Percentiles rank a stretch among this genome's conserved stretches.
phyloP scores from a whole-genome alignment of 2,797 vertebrate species.

The Sebastes kiyomatsui region DNA sequence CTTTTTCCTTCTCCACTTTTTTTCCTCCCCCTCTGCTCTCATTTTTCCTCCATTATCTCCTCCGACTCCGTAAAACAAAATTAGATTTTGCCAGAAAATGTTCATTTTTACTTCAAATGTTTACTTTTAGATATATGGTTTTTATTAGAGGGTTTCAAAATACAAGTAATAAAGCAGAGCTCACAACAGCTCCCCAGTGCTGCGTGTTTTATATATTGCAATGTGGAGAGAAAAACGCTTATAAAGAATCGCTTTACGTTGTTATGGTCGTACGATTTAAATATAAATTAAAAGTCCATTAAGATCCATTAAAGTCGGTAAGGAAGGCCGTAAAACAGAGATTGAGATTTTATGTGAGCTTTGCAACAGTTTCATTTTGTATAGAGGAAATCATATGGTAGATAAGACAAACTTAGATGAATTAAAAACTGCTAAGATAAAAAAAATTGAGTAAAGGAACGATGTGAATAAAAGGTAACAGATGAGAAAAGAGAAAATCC shows the following conservation, averaged over 20 bases:
- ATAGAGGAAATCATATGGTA: neutral
- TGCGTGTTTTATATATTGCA: neutral
- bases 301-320: constrained; percentile 27
- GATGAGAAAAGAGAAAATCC: neutral
- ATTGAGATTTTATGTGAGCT: constrained; percentile 12
- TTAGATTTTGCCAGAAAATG: constrained; percentile 13
- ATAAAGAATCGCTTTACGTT: constrained; percentile 4
- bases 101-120: constrained; percentile 2
- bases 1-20: neutral
- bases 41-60: constrained; percentile 21
- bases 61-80: constrained; percentile 5
- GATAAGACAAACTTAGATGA: neutral
- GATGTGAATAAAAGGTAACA: neutral
- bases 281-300: constrained; percentile 25
- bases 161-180: constrained; percentile 26
- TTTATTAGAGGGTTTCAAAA: constrained; percentile 33
- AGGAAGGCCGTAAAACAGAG: neutral
- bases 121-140: constrained; percentile 37
- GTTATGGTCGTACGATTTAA: constrained; percentile 10
- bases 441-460: neutral
- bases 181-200: constrained; percentile 10
- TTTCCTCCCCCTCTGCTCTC: neutral
- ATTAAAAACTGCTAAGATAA: neutral
- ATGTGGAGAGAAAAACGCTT: neutral
- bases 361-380: constrained; percentile 5